These are phyloP conservation scores for Sebastes itinus DNA, from an alignment of 2,797 vertebrate genomes.

Conservation along the genomic window DNA sequence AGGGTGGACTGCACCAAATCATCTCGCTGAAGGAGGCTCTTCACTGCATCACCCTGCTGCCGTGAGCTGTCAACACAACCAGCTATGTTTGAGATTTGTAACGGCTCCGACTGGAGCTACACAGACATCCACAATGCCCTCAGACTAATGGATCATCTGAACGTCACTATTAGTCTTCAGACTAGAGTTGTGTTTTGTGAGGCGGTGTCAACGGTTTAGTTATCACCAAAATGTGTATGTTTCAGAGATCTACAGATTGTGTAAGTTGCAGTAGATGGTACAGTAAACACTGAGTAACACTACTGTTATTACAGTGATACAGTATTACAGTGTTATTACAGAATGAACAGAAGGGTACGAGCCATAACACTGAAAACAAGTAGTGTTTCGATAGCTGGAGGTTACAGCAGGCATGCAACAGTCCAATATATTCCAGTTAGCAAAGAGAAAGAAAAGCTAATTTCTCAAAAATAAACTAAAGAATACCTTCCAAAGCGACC, in stretches of 20 bases:
- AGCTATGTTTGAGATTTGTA: conserved; percentile 17
- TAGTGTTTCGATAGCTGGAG: background rate
- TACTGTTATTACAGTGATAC: too few species aligned
- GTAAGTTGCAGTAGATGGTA: background rate
- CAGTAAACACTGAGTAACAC: background rate
- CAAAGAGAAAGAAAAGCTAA: background rate
- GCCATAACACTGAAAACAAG: background rate
- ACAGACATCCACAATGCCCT: background rate
- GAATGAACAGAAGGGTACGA: background rate
- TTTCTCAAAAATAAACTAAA: too few species aligned
- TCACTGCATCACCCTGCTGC: conserved; percentile 12
- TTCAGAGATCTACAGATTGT: background rate
- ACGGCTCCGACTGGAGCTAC: background rate
- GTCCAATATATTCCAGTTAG: too few species aligned
- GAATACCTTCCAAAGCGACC: too few species aligned
- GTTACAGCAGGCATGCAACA: background rate
- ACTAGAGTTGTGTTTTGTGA: background rate
- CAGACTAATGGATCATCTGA: background rate
- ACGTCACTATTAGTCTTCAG: background rate
- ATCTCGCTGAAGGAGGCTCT: conserved; percentile 2
- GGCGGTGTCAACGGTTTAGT: background rate
- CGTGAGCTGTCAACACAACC: conserved; percentile 19
- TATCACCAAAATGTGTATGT: background rate
- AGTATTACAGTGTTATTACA: too few species aligned
- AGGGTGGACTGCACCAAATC: conserved; percentile 17